Evolutionary conservation across 2,113 vertebrate genomes (phyloP).

Genomic region (Cavia porcellus): DNA sequence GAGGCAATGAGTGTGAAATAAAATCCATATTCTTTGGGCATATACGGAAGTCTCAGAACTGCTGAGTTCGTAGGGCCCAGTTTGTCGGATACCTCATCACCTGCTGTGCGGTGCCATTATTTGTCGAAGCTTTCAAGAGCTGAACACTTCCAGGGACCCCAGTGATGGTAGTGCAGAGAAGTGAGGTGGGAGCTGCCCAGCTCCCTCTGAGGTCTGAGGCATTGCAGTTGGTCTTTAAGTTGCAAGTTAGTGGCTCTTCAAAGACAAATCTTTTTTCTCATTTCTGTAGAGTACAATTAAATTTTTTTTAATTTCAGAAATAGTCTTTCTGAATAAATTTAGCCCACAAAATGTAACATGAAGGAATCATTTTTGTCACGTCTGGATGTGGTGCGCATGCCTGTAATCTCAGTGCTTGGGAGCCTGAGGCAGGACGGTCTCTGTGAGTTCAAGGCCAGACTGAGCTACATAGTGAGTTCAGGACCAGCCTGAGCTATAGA

Average conservation of each 20-base stretch:
- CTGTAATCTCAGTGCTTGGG: background rate
- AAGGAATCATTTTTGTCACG: background rate
- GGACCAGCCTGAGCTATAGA: background rate
- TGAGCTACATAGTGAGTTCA: background rate
- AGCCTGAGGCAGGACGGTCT: background rate
- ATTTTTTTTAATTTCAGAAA: background rate
- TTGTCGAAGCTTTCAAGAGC: background rate
- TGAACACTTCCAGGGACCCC: background rate
- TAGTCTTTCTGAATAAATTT: constrained; percentile 29
- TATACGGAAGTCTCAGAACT: background rate
- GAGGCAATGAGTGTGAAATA: background rate
- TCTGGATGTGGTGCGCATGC: background rate
- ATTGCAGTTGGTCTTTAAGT: background rate
- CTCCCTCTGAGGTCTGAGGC: background rate
- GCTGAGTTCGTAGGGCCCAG: background rate
- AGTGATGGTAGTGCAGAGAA: too few species aligned
- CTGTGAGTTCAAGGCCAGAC: background rate
- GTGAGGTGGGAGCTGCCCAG: background rate
- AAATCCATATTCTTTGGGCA: background rate
- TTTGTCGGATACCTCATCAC: background rate
- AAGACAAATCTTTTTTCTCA: background rate
- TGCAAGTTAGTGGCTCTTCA: background rate
- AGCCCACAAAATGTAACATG: background rate
- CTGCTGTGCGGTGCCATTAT: too few species aligned
- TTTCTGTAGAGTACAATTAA: background rate